These are phyloP conservation scores for Aphrocallistes beatrix DNA, from an alignment of 37 sponge, comb jelly and placozoan species.

Conservation along the genomic window DNA sequence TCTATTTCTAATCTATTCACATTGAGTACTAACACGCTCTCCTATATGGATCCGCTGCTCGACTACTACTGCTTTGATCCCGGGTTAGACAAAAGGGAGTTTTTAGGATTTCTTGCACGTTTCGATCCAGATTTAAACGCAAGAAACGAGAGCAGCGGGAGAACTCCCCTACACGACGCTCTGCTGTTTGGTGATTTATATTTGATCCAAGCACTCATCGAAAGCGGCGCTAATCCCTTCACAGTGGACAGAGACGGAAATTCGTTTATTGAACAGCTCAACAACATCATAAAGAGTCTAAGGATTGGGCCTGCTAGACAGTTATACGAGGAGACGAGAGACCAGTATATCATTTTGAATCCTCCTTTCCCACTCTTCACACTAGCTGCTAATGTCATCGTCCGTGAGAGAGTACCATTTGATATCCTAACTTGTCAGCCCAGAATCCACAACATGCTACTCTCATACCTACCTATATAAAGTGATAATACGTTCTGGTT, in stretches of 20 bases:
- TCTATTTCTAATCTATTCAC: not conserved
- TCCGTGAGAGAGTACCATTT: not conserved
- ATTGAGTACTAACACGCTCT: not conserved
- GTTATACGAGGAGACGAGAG: not conserved
- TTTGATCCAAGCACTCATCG: not conserved
- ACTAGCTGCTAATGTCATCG: not conserved
- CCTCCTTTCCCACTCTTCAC: not conserved
- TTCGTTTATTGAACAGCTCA: not conserved
- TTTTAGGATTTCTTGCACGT: not conserved
- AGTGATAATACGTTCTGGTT: not conserved
- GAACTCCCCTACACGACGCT: not conserved
- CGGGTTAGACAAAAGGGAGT: not conserved
- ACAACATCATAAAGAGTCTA: not conserved
- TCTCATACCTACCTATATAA: not conserved
- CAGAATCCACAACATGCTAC: not conserved
- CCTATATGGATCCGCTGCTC: not conserved
- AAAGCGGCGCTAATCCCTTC: not conserved
- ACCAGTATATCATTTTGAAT: not conserved
- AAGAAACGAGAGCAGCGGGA: not conserved
- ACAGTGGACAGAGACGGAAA: slow-evolving; percentile 12
- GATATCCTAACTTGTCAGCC: not conserved
- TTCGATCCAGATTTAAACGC: not conserved
- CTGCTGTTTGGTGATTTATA: not conserved
- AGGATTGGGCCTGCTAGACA: slow-evolving; percentile 5
- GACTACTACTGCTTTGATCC: not conserved